A percentile compares a stretch with the other conserved stretches of the same genome.
Conservation (phyloP, 2,797 vertebrate genomes). For the Sebastolobus alascanus region DNA sequence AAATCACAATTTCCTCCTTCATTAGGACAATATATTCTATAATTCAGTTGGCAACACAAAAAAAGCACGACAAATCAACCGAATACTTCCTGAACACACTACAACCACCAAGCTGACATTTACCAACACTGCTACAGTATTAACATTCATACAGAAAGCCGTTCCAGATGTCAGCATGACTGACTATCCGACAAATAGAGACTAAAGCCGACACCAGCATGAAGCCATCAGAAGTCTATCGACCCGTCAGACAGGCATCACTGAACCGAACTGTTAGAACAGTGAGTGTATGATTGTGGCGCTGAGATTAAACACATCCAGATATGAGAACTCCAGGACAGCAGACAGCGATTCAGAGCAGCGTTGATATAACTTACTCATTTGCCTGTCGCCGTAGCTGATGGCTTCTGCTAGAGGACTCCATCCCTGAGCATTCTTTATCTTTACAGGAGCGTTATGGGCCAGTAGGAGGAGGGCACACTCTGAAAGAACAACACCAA, state of each 20-base stretch:
- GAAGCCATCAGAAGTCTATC: not conserved
- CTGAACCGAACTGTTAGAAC: constrained; percentile 14
- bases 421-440: constrained; percentile 98
- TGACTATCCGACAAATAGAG: constrained; percentile 1
- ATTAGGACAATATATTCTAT: not conserved
- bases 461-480: constrained; percentile 96
- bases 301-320: constrained; percentile 10
- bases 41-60: not conserved
- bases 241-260: not conserved
- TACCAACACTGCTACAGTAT: constrained; percentile 7
- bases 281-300: not conserved
- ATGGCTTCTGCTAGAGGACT: constrained; percentile 97
- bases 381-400: constrained; percentile 97
- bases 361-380: constrained; percentile 87
- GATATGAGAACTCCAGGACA: not conserved
- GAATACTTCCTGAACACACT: constrained; percentile 8
- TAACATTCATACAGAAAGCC: constrained; percentile 28
- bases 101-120: constrained; percentile 22
- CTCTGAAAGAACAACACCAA: constrained; percentile 84
- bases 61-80: not conserved
- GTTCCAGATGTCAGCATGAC: constrained; percentile 16
- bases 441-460: constrained; percentile 96
- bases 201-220: constrained; percentile 10
- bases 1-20: not conserved
- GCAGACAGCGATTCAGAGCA: not conserved